Evolutionary conservation across 2,797 vertebrate genomes (phyloP).

Genomic region (Liasis olivaceus): DNA sequence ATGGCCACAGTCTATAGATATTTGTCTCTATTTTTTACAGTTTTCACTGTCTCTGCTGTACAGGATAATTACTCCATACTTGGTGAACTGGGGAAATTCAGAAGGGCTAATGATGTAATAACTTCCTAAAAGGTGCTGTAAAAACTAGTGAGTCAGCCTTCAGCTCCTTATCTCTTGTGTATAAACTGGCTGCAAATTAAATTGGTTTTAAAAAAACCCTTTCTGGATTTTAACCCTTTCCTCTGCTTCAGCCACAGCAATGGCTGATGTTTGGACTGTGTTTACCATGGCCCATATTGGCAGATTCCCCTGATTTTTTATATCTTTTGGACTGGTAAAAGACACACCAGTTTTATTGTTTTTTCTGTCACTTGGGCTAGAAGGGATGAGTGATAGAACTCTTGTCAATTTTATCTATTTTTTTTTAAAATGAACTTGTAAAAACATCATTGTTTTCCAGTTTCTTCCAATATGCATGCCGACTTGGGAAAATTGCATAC

Average conservation of each 20-base stretch:
- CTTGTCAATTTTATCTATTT: neutral
- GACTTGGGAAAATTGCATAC: neutral
- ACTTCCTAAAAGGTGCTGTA: neutral
- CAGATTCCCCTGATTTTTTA: neutral
- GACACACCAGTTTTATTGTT: neutral
- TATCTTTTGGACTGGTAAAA: neutral
- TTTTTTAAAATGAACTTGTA: neutral
- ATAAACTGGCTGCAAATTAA: neutral
- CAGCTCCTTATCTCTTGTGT: neutral
- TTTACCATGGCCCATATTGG: neutral
- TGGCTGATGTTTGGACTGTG: neutral
- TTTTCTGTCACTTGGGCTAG: neutral
- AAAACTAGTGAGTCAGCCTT: neutral
- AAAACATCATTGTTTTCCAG: neutral
- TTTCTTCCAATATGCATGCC: neutral
- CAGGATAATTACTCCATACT: neutral
- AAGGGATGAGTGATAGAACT: neutral
- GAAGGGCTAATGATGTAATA: neutral
- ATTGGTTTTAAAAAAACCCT: neutral
- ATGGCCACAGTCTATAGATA: neutral
- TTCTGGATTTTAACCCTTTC: neutral
- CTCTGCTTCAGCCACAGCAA: neutral
- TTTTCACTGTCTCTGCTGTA: neutral
- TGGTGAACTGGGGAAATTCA: neutral
- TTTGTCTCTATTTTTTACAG: neutral